Percentiles rank a stretch among this genome's conserved stretches.
Conservation (phyloP, 2,797 vertebrate genomes). For the Mergus octosetaceus region DNA sequence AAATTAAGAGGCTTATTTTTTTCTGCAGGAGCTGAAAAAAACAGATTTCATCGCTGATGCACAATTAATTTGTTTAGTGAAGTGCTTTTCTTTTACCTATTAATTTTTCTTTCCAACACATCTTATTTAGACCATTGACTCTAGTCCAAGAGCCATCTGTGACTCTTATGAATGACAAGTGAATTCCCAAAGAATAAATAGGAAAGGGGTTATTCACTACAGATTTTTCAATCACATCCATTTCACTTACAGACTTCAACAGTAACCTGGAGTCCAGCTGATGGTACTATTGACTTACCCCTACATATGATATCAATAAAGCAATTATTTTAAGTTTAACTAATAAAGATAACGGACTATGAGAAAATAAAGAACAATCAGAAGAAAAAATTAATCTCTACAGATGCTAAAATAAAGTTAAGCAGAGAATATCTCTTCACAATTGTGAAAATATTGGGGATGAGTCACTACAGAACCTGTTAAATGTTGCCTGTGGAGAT, state of each 20-base stretch:
- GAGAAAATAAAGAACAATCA: background rate
- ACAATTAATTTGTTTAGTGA: background rate
- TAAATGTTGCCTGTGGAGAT: background rate
- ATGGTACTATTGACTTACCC: background rate
- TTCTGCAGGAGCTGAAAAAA: background rate
- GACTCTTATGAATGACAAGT: background rate
- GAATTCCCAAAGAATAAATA: background rate
- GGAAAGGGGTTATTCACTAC: background rate
- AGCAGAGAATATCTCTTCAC: background rate
- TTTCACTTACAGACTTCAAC: background rate
- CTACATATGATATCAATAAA: background rate
- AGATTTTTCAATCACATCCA: background rate
- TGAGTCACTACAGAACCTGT: slow-evolving; percentile 4
- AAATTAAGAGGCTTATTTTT: background rate
- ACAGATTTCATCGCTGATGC: background rate
- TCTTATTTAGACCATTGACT: background rate
- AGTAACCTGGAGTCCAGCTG: background rate
- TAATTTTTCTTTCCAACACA: background rate
- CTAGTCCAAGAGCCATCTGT: background rate
- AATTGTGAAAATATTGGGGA: background rate
- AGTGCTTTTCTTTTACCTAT: background rate
- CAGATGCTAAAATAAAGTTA: background rate
- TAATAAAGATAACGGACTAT: background rate
- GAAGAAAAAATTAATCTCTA: background rate
- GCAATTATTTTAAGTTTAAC: background rate